A percentile compares a stretch with the other conserved stretches of the same genome.
Evolutionary conservation across 2,888 invertebrate species (phyloP).

Genomic region (Lingula anatina): DNA sequence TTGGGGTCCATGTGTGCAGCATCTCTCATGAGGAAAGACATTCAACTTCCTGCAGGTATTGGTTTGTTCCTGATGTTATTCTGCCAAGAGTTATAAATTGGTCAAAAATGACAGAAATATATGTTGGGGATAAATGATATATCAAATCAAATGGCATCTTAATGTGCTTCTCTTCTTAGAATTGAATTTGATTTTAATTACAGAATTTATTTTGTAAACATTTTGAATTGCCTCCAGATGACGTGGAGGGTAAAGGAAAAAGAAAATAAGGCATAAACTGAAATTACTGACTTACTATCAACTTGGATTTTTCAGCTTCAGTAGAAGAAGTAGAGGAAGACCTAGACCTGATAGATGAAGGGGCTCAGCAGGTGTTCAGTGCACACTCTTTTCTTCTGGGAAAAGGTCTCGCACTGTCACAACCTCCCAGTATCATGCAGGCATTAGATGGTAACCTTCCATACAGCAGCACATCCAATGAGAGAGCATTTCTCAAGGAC

Average conservation of each 20-base stretch:
- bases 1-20: constrained; percentile 88
- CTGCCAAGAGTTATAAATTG: not conserved
- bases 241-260: too few species aligned
- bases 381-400: constrained; percentile 73
- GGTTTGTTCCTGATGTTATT: constrained; percentile 31
- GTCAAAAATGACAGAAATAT: not conserved
- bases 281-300: too few species aligned
- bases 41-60: constrained; percentile 63
- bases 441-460: constrained; percentile 83
- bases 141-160: too few species aligned
- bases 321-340: constrained; percentile 65
- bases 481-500: constrained; percentile 85
- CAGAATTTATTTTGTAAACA: too few species aligned
- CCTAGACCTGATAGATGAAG: constrained; percentile 67
- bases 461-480: constrained; percentile 74
- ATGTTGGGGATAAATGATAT: constrained; percentile 2
- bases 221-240: too few species aligned
- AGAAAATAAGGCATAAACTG: too few species aligned
- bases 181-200: too few species aligned
- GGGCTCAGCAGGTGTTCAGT: constrained; percentile 60
- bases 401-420: constrained; percentile 82
- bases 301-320: constrained; percentile 29
- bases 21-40: constrained; percentile 78
- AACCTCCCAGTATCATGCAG: constrained; percentile 81
- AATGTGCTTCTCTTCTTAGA: too few species aligned